phyloP scores from a whole-genome alignment of 1,140 invertebrate genomes.

The Aricia agestis region DNA sequence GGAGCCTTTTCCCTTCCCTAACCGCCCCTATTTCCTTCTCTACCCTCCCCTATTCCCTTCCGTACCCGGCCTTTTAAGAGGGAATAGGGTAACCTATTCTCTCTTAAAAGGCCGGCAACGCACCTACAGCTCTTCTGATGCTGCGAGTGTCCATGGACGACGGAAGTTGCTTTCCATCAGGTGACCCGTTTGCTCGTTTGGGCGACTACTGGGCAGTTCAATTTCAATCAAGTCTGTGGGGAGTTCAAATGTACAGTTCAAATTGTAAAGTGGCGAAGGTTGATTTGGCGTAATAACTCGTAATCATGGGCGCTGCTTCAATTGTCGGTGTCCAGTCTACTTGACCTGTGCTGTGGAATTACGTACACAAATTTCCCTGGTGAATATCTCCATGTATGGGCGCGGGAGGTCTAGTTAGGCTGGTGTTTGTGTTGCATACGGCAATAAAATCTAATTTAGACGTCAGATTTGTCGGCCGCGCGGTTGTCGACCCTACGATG shows the following conservation, averaged over 20 bases:
- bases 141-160: too few species aligned
- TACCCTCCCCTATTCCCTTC: too few species aligned
- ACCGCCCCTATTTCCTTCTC: too few species aligned
- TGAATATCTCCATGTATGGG: conserved; percentile 15
- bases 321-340: conserved; percentile 49
- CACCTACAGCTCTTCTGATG: too few species aligned
- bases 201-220: too few species aligned
- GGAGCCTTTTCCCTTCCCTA: too few species aligned
- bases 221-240: not conserved
- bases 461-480: conserved; percentile 67
- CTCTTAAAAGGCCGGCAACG: too few species aligned
- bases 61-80: too few species aligned
- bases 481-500: conserved; percentile 58
- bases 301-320: conserved; percentile 44
- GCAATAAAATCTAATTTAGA: conserved; percentile 76
- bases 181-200: too few species aligned
- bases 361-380: conserved; percentile 19
- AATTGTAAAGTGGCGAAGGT: conserved; percentile 33
- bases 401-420: conserved; percentile 36
- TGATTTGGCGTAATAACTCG: conserved; percentile 51
- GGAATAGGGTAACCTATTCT: too few species aligned
- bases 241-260: not conserved
- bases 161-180: too few species aligned
- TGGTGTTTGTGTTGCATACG: conserved; percentile 55
- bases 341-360: conserved; percentile 31